Percentiles rank a stretch among this genome's conserved stretches.
Conservation (phyloP, 2,113 vertebrate species). For the Marcusenius ussheri region DNA sequence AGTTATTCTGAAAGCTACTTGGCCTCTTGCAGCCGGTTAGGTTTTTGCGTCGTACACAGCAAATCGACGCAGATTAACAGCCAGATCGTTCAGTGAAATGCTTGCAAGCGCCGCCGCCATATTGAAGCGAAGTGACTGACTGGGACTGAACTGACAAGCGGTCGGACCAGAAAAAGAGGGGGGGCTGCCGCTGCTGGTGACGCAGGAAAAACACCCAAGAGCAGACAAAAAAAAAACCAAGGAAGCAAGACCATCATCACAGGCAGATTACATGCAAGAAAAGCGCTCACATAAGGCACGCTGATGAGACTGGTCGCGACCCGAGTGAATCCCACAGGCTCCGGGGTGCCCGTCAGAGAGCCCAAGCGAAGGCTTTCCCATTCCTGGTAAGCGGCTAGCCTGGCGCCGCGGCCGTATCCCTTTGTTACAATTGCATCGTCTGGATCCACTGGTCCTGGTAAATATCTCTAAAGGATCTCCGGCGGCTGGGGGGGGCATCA, state of each 20-base stretch:
- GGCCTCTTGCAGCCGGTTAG: not conserved
- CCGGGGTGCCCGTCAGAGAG: conserved; percentile 50
- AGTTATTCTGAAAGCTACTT: not conserved
- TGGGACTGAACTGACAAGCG: conserved; percentile 51
- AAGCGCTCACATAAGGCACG: conserved; percentile 45
- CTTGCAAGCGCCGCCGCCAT: conserved; percentile 61
- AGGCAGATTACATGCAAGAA: conserved; percentile 42
- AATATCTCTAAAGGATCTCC: not conserved
- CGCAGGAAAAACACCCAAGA: conserved; percentile 81
- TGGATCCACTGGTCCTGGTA: not conserved
- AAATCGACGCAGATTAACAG: conserved; percentile 30
- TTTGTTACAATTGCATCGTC: not conserved
- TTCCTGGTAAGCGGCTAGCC: conserved; percentile 60
- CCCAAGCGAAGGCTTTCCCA: conserved; percentile 61
- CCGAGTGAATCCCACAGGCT: conserved; percentile 38
- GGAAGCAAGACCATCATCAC: conserved; percentile 47
- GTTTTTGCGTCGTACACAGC: not conserved
- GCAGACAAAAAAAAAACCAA: conserved; percentile 48
- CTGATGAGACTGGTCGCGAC: conserved; percentile 57
- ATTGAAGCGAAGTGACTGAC: conserved; percentile 58
- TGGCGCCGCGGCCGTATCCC: not conserved
- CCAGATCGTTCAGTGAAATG: conserved; percentile 21
- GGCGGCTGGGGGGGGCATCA: not conserved
- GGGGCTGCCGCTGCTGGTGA: conserved; percentile 69
- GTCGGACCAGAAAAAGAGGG: conserved; percentile 51